Evolutionary conservation across 2,888 invertebrate genomes (phyloP).

Genomic region (Drosophila testacea): DNA sequence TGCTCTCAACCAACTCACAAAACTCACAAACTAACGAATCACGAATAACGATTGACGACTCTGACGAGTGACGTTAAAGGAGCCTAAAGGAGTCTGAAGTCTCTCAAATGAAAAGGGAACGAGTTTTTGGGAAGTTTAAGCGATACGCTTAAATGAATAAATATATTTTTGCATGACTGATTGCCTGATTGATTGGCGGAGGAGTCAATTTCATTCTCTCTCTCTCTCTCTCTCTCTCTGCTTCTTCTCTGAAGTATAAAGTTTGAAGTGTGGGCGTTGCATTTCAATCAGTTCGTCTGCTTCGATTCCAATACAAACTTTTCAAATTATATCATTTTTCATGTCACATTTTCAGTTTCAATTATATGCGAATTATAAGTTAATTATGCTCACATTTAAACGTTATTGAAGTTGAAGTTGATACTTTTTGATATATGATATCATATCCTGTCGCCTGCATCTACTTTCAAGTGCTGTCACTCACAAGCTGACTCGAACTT

Average conservation of each 20-base stretch:
- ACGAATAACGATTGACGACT: slow-evolving; percentile 17
- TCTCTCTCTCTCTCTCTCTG: too few species aligned
- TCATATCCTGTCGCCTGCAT: not conserved
- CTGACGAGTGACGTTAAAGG: not conserved
- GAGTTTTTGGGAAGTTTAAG: not conserved
- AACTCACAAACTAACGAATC: slow-evolving; percentile 10
- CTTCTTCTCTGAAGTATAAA: not conserved
- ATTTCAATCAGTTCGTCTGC: slow-evolving; percentile 7
- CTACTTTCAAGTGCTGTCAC: slow-evolving; percentile 1
- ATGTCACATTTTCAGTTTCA: slow-evolving; percentile 20
- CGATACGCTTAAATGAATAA: slow-evolving; percentile 66
- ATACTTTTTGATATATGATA: not conserved
- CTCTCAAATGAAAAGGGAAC: not conserved
- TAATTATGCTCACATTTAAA: slow-evolving; percentile 5
- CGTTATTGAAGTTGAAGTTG: not conserved
- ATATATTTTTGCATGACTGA: slow-evolving; percentile 73
- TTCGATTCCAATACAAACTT: slow-evolving; percentile 18
- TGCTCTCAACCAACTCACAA: slow-evolving; percentile 21
- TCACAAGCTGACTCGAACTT: not conserved
- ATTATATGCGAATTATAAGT: slow-evolving; percentile 16
- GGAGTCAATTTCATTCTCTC: slow-evolving; percentile 18
- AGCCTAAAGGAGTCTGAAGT: not conserved
- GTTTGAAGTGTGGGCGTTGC: not conserved
- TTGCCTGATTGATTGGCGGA: slow-evolving; percentile 66
- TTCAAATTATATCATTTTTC: slow-evolving; percentile 37